Evolutionary conservation across 2,888 invertebrate species (phyloP).

Genomic region (Campoplex nolae): DNA sequence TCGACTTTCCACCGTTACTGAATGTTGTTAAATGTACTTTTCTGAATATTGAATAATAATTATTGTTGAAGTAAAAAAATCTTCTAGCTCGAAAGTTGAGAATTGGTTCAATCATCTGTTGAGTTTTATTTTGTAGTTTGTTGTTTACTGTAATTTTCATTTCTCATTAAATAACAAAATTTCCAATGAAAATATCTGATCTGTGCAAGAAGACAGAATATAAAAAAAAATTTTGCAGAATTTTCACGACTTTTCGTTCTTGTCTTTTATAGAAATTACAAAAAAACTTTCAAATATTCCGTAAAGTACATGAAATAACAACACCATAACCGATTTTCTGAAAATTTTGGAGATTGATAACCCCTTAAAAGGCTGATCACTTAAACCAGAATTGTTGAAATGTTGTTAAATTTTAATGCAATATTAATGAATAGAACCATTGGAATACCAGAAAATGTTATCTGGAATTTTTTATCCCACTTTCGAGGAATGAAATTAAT

Average conservation of each 20-base stretch:
- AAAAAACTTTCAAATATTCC: too few relatives aligned
- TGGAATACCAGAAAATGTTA: background rate
- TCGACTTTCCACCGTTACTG: background rate
- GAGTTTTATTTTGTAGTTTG: too few relatives aligned
- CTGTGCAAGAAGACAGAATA: too few relatives aligned
- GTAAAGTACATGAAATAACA: background rate
- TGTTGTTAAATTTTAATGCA: background rate
- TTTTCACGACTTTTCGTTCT: too few relatives aligned
- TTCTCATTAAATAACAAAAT: too few relatives aligned
- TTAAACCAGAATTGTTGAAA: conserved; percentile 1
- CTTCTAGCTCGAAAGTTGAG: background rate
- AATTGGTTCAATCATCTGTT: background rate
- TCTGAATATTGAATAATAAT: background rate
- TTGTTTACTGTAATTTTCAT: too few relatives aligned
- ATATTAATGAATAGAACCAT: background rate
- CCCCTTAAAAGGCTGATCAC: background rate
- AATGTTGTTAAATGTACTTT: background rate
- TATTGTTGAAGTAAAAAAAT: background rate
- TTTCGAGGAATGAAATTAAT: too few relatives aligned
- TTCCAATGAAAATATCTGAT: too few relatives aligned
- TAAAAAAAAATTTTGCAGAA: too few relatives aligned
- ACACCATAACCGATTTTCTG: background rate
- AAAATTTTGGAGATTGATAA: background rate
- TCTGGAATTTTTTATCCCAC: background rate
- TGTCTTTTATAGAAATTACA: background rate